Evolutionary conservation across 1,140 invertebrate genomes (phyloP).

Genomic region (Belonocnema kinseyi): DNA sequence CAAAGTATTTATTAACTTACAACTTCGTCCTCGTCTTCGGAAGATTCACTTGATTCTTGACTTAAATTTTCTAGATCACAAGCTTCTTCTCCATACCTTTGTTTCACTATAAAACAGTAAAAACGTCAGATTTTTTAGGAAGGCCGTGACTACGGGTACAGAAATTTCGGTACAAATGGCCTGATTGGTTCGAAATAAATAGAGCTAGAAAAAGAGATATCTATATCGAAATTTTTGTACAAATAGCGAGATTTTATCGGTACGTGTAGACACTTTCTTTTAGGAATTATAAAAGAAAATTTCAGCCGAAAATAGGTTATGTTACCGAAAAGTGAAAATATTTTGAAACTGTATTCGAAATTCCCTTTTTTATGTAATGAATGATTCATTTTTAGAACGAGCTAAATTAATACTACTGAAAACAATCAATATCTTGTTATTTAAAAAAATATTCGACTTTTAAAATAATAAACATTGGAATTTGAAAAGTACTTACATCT

Average conservation of each 20-base stretch:
- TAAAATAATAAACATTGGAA: constrained; percentile 31
- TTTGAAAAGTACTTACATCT: constrained; percentile 80
- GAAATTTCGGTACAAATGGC: too few species aligned
- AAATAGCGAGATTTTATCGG: too few species aligned
- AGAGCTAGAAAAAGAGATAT: not conserved
- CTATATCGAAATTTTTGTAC: too few species aligned
- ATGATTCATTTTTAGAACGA: too few species aligned
- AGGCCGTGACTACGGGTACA: too few species aligned
- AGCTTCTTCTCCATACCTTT: constrained; percentile 81
- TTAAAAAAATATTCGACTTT: not conserved
- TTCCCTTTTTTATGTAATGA: too few species aligned
- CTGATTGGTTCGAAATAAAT: not conserved
- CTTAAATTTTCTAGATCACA: constrained; percentile 57
- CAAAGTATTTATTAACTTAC: constrained; percentile 58
- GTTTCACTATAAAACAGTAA: constrained; percentile 80
- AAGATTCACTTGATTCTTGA: constrained; percentile 73
- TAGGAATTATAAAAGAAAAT: not conserved
- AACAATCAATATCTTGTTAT: too few species aligned
- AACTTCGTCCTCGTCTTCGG: constrained; percentile 79
- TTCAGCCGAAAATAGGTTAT: constrained; percentile 10
- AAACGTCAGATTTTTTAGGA: not conserved
- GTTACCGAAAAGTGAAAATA: constrained; percentile 37
- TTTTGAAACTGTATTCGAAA: constrained; percentile 5
- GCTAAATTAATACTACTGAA: too few species aligned
- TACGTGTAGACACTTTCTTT: too few species aligned